Evolutionary conservation across 92 coral and sea anemone species (phyloP).

Genomic region (Epizoanthus ramosus): DNA sequence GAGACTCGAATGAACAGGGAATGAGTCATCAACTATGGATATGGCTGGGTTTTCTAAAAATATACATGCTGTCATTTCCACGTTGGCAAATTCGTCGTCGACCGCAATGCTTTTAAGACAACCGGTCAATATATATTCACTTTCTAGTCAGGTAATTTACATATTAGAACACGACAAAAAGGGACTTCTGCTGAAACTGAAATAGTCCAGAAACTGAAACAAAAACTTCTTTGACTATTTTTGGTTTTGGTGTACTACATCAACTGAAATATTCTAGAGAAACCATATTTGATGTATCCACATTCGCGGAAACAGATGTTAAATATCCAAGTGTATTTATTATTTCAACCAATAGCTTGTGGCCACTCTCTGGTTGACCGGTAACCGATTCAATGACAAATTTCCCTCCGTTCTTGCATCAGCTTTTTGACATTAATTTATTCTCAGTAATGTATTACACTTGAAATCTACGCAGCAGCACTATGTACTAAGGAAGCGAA

Average conservation of each 20-base stretch:
- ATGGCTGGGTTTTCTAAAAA: conserved; percentile 10
- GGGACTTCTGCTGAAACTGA: not conserved
- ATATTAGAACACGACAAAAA: not conserved
- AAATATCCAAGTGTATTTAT: not conserved
- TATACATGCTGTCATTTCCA: conserved; percentile 41
- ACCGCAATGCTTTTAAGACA: conserved; percentile 9
- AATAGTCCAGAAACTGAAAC: not conserved
- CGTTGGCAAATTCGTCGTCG: conserved; percentile 35
- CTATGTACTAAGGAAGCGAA: not conserved
- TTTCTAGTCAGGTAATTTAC: conserved; percentile 1
- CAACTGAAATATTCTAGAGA: not conserved
- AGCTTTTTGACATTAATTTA: not conserved
- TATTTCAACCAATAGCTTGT: not conserved
- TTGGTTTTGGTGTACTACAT: not conserved
- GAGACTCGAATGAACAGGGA: conserved; percentile 17
- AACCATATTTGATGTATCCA: not conserved
- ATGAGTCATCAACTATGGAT: not conserved
- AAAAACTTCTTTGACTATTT: not conserved
- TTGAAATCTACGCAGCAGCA: too few relatives aligned
- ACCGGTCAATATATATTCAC: not conserved
- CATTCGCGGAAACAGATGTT: conserved; percentile 2
- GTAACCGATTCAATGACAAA: conserved; percentile 1
- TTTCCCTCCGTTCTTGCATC: not conserved
- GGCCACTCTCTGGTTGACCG: conserved; percentile 6
- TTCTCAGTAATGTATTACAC: not conserved